Evolutionary conservation across 2,888 invertebrate genomes (phyloP).

Genomic region (Drosophila tripunctata): DNA sequence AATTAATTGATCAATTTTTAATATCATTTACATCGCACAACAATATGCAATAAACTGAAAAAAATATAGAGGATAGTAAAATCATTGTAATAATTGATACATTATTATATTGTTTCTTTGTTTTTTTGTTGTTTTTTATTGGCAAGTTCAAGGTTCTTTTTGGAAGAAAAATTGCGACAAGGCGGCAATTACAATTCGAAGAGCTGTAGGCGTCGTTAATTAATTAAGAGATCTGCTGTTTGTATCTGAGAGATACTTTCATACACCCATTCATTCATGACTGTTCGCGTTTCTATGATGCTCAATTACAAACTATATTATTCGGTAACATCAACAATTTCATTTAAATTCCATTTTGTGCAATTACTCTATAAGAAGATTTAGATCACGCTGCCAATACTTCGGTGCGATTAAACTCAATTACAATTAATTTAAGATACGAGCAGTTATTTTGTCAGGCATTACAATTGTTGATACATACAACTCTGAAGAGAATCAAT

Average conservation of each 20-base stretch:
- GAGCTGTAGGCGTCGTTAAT: conserved; percentile 64
- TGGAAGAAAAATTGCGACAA: conserved; percentile 42
- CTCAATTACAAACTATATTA: conserved; percentile 55
- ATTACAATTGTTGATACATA: background rate
- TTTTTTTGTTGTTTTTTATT: conserved; percentile 40
- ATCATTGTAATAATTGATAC: background rate
- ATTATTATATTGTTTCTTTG: too few species aligned
- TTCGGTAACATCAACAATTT: conserved; percentile 71
- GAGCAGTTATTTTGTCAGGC: too few species aligned
- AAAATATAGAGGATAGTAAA: background rate
- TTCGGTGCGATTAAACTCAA: background rate
- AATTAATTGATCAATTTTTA: background rate
- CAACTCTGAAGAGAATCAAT: background rate
- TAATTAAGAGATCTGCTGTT: conserved; percentile 60
- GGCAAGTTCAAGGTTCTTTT: conserved; percentile 64
- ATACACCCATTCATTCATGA: conserved; percentile 1
- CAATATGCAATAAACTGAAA: background rate
- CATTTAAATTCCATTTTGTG: conserved; percentile 37
- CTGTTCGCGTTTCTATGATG: background rate
- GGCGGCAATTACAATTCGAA: conserved; percentile 61
- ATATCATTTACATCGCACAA: background rate
- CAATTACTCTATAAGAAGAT: background rate
- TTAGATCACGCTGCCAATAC: background rate
- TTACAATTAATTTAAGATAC: background rate
- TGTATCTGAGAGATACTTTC: conserved; percentile 32